Evolutionary conservation across 2,113 vertebrate genomes (phyloP).

Genomic region (Xenotilapia longispinis): DNA sequence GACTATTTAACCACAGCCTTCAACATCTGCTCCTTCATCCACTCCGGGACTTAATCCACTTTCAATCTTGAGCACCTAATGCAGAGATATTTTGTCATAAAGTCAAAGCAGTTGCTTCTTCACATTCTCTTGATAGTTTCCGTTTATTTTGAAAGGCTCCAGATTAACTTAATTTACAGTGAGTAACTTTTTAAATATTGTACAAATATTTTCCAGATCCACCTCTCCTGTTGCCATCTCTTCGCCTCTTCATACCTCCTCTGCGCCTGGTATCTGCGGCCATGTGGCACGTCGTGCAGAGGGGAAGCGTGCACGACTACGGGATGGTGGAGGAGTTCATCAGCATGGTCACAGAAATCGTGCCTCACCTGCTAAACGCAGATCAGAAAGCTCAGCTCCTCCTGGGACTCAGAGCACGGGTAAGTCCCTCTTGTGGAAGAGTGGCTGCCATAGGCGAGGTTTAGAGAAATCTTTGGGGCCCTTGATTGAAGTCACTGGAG

Average conservation of each 20-base stretch:
- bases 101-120: neutral
- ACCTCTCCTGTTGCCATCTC: slow-evolving; percentile 46
- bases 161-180: neutral
- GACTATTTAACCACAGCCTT: neutral
- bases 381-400: slow-evolving; percentile 75
- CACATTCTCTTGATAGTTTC: neutral
- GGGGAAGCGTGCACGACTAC: slow-evolving; percentile 58
- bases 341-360: slow-evolving; percentile 54
- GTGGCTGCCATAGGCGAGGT: neutral
- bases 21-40: neutral
- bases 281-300: slow-evolving; percentile 66
- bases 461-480: neutral
- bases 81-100: neutral
- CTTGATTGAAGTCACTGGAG: neutral
- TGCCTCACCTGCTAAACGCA: slow-evolving; percentile 68
- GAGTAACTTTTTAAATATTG: neutral
- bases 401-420: slow-evolving; percentile 75
- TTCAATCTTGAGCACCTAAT: neutral
- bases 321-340: slow-evolving; percentile 72
- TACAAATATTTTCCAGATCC: slow-evolving; percentile 6
- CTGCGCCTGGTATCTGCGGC: slow-evolving; percentile 70
- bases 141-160: neutral
- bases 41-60: neutral
- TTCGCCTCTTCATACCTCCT: slow-evolving; percentile 61
- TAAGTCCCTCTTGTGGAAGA: slow-evolving; percentile 1